phyloP scores from a whole-genome alignment of 2,888 invertebrate genomes.

The Orchestes rusci region DNA sequence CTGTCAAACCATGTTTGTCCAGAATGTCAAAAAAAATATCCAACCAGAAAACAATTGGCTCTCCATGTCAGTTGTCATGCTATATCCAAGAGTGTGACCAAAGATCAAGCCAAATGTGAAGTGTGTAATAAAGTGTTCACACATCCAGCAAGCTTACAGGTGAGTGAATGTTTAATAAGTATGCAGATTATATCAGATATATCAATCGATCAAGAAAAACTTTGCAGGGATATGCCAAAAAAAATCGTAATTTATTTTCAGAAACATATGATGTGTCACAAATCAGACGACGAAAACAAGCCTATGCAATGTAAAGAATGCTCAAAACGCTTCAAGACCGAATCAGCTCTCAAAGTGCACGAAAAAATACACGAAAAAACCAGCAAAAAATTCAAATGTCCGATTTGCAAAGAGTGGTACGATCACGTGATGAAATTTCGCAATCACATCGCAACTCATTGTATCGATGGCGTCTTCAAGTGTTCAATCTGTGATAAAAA shows the following conservation, averaged over 20 bases:
- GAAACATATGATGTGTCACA: slow-evolving; percentile 52
- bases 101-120: slow-evolving; percentile 50
- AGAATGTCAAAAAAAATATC: slow-evolving; percentile 35
- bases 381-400: slow-evolving; percentile 62
- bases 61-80: slow-evolving; percentile 34
- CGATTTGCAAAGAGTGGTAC: slow-evolving; percentile 63
- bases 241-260: too few relatives aligned
- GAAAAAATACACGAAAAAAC: slow-evolving; percentile 56
- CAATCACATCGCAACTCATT: slow-evolving; percentile 59
- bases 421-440: slow-evolving; percentile 58
- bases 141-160: slow-evolving; percentile 53
- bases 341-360: slow-evolving; percentile 65
- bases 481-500: slow-evolving; percentile 64
- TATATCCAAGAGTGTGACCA: slow-evolving; percentile 24
- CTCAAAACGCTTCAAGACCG: slow-evolving; percentile 60
- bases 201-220: too few relatives aligned
- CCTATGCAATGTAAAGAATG: slow-evolving; percentile 61
- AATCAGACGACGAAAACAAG: slow-evolving; percentile 61
- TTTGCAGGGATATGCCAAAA: too few relatives aligned
- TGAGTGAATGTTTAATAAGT: slow-evolving; percentile 25
- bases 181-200: neutral
- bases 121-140: slow-evolving; percentile 61
- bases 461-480: slow-evolving; percentile 55
- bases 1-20: slow-evolving; percentile 35
- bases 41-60: slow-evolving; percentile 34